phyloP scores from a whole-genome alignment of 2,113 vertebrate genomes.

The Rhabdornis inornatus region DNA sequence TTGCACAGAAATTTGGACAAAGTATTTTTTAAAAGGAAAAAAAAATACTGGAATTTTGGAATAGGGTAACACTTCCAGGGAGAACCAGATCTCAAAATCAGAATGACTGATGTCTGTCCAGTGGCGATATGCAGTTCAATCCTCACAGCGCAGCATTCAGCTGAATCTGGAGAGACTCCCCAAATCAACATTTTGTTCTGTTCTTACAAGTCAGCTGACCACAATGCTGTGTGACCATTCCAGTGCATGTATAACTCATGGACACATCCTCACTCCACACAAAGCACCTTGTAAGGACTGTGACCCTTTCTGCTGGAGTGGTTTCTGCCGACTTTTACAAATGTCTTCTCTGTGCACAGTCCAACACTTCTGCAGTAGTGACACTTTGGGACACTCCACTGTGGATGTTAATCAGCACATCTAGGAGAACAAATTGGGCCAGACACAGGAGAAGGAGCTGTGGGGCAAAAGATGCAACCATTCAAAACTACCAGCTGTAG shows the following conservation, averaged over 20 bases:
- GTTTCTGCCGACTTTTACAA: neutral
- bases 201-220: neutral
- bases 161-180: neutral
- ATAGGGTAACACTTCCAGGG: neutral
- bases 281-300: neutral
- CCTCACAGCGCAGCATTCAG: too few relatives aligned
- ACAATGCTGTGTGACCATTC: fast-evolving
- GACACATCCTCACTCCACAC: neutral
- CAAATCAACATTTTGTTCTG: neutral
- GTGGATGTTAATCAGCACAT: neutral
- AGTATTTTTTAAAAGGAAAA: neutral
- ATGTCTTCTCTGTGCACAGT: neutral
- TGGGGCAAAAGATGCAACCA: neutral
- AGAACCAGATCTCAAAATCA: neutral
- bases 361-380: neutral
- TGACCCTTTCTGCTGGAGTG: neutral
- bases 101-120: neutral
- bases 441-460: neutral
- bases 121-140: fast-evolving
- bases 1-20: neutral
- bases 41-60: neutral
- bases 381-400: neutral
- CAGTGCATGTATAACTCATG: neutral
- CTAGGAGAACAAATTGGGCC: neutral
- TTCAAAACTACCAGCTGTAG: neutral